Evolutionary conservation across 1,140 invertebrate genomes (phyloP), one percentile per base, ranked within the genome.

Genomic region (Procambarus clarkii): DNA sequence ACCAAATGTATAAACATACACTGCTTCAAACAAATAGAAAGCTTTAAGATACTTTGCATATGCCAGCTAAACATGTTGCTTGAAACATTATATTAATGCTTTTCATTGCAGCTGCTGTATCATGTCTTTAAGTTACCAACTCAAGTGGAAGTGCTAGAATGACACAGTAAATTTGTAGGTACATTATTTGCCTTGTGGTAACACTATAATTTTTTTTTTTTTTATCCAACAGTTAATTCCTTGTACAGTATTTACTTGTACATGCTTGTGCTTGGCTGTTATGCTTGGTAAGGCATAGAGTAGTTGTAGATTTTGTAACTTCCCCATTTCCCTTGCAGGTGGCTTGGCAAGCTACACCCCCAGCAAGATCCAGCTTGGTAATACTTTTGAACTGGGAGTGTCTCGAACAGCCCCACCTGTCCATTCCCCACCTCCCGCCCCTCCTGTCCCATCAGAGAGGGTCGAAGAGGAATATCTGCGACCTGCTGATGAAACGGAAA

Each of bases 351-450:
- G 95, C 93, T 96, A 96, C 92, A 96, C 96, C 58, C 96, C 96
- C 50, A 95, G 96, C 93, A 96, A 96, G 94, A 94, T 95, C 48
- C 95, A 95, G 91, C 94, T 96, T 91, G 94, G 95, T 82, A 95
- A 94, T 24, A 94, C 95, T n/a, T 96, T 96, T 93, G 95, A 96
- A 93, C 93, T 96, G 88, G 96, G 96, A 64, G 95, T 96, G 13
- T 96, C 96, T n/a, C 94, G 96, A 92, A 94, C 94, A 21, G 86
- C 94, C 0, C 93, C 94, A 48, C 87, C 92, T 15, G 76, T 94
- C 78, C 84, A 81, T 21, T 48, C 93, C 79, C 86, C 93, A 8
- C 92, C 90, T 54, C 92, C 93, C 60, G 93, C 86, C 50, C 81
- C 92, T 7, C 74, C 89, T 80, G 85, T 86, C 46, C 84, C 88